Evolutionary conservation across 2,797 vertebrate genomes (phyloP).

Genomic region (Rhabdophis nuchalis): DNA sequence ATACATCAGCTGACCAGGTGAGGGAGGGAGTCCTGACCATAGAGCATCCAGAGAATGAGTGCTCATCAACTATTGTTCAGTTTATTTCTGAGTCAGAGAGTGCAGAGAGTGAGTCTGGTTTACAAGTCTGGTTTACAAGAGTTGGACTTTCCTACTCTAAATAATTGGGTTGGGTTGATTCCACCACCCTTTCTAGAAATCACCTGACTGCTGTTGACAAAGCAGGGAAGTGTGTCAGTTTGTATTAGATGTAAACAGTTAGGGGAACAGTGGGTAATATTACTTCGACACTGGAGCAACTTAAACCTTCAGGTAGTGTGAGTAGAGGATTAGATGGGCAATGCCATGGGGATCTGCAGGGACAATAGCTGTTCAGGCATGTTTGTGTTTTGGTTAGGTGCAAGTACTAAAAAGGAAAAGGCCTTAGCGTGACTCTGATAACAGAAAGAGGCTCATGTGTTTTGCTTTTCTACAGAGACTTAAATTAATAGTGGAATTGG

Average conservation of each 20-base stretch:
- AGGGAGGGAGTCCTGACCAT: not conserved
- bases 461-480: not conserved
- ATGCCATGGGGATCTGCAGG: not conserved
- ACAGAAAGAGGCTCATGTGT: not conserved
- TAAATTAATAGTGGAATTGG: not conserved
- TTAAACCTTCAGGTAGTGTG: not conserved
- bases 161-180: not conserved
- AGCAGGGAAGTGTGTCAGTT: not conserved
- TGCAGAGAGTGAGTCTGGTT: not conserved
- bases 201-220: not conserved
- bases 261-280: not conserved
- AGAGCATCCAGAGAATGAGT: not conserved
- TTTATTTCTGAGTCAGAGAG: not conserved
- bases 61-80: not conserved
- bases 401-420: not conserved
- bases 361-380: not conserved
- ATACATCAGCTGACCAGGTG: not conserved
- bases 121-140: not conserved
- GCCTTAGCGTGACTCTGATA: not conserved
- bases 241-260: not conserved
- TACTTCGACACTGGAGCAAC: not conserved
- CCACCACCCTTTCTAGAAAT: not conserved
- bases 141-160: not conserved
- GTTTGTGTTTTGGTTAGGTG: not conserved
- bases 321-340: not conserved